phyloP scores from a whole-genome alignment of 2,888 invertebrate genomes.

The Aspidiotus destructor region DNA sequence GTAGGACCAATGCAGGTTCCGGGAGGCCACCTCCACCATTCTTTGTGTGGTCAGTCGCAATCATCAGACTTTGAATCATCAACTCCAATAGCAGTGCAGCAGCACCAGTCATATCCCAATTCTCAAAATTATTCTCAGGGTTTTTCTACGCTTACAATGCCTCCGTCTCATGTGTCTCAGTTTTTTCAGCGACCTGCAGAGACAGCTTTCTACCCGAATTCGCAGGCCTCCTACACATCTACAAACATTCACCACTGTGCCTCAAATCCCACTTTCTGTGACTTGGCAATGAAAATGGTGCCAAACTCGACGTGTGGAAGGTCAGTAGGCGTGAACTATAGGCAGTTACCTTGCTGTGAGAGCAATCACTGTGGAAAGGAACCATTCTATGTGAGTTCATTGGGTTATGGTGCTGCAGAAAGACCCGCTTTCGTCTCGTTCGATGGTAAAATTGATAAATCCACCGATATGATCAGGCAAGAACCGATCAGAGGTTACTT shows the following conservation, averaged over 20 bases:
- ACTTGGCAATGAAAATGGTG: slow-evolving; percentile 33
- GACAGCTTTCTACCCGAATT: slow-evolving; percentile 66
- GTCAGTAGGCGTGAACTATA: background rate
- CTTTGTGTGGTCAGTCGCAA: slow-evolving; percentile 32
- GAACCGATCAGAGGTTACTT: background rate
- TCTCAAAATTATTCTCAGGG: slow-evolving; percentile 18
- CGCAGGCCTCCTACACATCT: slow-evolving; percentile 56
- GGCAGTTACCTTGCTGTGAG: slow-evolving; percentile 52
- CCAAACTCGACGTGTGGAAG: slow-evolving; percentile 6
- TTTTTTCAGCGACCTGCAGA: slow-evolving; percentile 38
- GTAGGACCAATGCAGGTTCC: slow-evolving; percentile 88
- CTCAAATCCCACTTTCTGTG: slow-evolving; percentile 37
- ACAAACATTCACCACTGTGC: slow-evolving; percentile 38
- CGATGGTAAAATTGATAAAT: background rate
- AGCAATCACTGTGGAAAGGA: slow-evolving; percentile 37
- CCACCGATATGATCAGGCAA: slow-evolving; percentile 4
- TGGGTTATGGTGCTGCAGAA: slow-evolving; percentile 22
- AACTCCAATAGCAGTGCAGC: slow-evolving; percentile 34
- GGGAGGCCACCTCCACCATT: slow-evolving; percentile 69
- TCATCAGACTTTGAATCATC: slow-evolving; percentile 35
- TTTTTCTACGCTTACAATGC: slow-evolving; percentile 41
- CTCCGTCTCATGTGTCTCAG: slow-evolving; percentile 6
- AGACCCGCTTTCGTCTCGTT: slow-evolving; percentile 11
- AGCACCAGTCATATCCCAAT: slow-evolving; percentile 32
- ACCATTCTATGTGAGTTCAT: background rate